Evolutionary conservation across 2,797 vertebrate species (phyloP).

Genomic region (Falco berigora): DNA sequence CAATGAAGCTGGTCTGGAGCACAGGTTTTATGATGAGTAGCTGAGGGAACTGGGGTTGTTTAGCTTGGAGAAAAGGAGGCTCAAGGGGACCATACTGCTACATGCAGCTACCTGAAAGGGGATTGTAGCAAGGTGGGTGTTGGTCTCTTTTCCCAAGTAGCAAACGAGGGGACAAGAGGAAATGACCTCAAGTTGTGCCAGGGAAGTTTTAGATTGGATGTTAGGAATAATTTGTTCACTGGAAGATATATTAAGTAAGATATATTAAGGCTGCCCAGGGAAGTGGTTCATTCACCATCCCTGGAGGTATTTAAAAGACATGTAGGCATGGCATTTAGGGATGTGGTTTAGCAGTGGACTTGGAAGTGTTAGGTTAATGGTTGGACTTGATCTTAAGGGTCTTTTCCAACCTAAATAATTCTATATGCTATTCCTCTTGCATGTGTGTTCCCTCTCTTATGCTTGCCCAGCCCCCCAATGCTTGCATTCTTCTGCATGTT

Average conservation of each 20-base stretch:
- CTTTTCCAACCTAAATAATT: neutral
- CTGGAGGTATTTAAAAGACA: no score
- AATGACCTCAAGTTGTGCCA: neutral
- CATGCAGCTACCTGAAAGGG: neutral
- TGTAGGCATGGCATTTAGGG: no score
- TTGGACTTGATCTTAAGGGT: neutral
- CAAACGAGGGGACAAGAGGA: neutral
- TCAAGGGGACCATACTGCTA: neutral
- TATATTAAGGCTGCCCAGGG: no score
- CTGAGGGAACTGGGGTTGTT: neutral
- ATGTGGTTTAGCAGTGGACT: no score
- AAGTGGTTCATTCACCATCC: no score
- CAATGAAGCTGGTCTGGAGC: rapidly evolving
- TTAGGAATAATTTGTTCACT: neutral
- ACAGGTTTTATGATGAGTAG: neutral
- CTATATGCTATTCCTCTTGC: neutral
- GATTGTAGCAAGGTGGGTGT: neutral
- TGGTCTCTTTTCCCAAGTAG: neutral
- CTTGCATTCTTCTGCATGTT: neutral
- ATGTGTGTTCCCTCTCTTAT: neutral
- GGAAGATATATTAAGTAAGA: no score
- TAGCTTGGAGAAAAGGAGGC: neutral
- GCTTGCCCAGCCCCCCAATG: neutral
- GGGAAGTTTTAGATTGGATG: neutral
- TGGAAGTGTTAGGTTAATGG: no score